Percentiles rank a stretch among this genome's conserved stretches.
Evolutionary conservation across 1,140 invertebrate species (phyloP).

Genomic region (Nixonia krombeini): DNA sequence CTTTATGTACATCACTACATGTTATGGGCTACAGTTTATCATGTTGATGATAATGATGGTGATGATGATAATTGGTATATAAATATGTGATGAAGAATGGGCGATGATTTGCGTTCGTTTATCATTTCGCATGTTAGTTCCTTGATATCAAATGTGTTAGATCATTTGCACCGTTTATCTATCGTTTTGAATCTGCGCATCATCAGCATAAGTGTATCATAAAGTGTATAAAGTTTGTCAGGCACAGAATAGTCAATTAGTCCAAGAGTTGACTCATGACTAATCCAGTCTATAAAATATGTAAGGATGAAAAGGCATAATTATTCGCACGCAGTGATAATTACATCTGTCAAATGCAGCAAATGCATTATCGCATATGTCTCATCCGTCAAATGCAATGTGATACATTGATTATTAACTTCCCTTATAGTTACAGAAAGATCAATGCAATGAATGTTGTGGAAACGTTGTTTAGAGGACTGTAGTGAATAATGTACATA

Average conservation of each 20-base stretch:
- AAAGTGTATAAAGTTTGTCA: conserved; percentile 24
- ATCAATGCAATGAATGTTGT: no score
- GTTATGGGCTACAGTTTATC: no score
- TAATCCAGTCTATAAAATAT: conserved; percentile 18
- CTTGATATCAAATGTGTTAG: conserved; percentile 29
- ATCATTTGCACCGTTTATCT: conserved; percentile 34
- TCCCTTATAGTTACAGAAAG: no score
- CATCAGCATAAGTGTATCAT: conserved; percentile 18
- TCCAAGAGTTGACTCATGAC: conserved; percentile 11
- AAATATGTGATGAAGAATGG: conserved; percentile 45
- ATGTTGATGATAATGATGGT: no score
- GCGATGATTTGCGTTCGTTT: conserved; percentile 50
- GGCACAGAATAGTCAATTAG: conserved; percentile 17
- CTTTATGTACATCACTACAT: no score
- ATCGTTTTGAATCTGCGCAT: conserved; percentile 4
- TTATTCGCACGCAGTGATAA: no score
- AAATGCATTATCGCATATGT: no score
- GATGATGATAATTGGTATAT: conserved; percentile 2
- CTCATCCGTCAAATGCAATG: no score
- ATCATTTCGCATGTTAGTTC: conserved; percentile 46
- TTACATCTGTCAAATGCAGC: no score
- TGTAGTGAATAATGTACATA: no score
- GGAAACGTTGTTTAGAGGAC: no score
- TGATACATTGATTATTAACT: no score
- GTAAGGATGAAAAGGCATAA: conserved; percentile 1